Conservation (phyloP, 1,140 invertebrate species). For the Rhopalosiphum maidis region DNA sequence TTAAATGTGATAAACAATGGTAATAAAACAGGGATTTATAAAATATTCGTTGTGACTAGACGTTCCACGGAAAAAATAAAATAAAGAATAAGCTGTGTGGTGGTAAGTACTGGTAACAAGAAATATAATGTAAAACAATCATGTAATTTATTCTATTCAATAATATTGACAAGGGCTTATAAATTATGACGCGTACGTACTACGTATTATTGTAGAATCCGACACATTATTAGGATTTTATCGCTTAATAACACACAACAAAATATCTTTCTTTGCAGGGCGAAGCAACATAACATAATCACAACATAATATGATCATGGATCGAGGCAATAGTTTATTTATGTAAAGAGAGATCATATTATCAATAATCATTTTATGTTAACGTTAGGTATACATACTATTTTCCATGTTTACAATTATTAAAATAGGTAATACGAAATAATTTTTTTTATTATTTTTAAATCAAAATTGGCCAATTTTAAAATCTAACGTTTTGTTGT, state of each 20-base stretch:
- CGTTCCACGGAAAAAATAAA: neutral
- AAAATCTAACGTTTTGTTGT: neutral
- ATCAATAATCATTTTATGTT: neutral
- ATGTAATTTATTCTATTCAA: neutral
- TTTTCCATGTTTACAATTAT: neutral
- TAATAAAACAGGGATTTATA: neutral
- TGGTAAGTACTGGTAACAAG: neutral
- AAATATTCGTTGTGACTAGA: neutral
- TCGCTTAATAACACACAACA: neutral
- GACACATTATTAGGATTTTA: neutral
- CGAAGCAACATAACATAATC: neutral
- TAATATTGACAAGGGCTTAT: neutral
- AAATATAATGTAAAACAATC: neutral
- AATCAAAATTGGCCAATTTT: neutral
- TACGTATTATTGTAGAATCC: neutral
- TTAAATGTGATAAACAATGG: neutral
- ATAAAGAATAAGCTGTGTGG: neutral
- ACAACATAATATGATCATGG: neutral
- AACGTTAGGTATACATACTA: neutral
- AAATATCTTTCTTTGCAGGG: neutral
- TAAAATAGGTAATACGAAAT: neutral
- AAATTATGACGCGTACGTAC: neutral
- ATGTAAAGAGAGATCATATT: neutral
- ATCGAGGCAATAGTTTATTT: neutral
- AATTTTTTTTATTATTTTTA: neutral